A percentile compares a stretch with the other conserved stretches of the same genome.
phyloP scores from a whole-genome alignment of 2,888 invertebrate species.

The Epinotia ramella region DNA sequence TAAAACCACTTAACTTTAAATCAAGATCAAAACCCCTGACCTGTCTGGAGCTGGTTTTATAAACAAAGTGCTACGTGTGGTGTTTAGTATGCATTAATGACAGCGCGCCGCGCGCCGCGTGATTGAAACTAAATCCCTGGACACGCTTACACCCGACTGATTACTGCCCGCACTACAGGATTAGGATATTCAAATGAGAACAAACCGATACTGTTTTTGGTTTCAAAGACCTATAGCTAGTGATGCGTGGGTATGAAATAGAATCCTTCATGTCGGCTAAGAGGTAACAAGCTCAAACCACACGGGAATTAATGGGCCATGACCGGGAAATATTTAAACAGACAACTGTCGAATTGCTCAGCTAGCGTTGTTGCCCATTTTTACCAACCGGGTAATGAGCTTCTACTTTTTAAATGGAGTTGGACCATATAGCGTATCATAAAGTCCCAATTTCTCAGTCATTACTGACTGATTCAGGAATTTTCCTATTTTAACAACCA shows the following conservation, averaged over 20 bases:
- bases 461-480: no score
- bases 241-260: not conserved
- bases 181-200: slow-evolving; percentile 74
- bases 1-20: slow-evolving; percentile 22
- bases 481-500: no score
- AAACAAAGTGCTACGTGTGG: slow-evolving; percentile 58
- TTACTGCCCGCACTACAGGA: slow-evolving; percentile 70
- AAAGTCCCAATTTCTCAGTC: no score
- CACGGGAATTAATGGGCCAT: not conserved
- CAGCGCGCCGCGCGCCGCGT: slow-evolving; percentile 68
- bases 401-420: no score
- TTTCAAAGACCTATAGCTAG: slow-evolving; percentile 11
- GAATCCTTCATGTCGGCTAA: not conserved
- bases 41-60: slow-evolving; percentile 19
- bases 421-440: no score
- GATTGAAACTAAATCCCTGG: slow-evolving; percentile 83
- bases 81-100: slow-evolving; percentile 85
- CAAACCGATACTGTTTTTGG: slow-evolving; percentile 10
- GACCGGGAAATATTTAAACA: no score
- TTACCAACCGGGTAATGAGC: no score
- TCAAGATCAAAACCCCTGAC: slow-evolving; percentile 18
- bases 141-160: slow-evolving; percentile 70
- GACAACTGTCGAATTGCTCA: no score
- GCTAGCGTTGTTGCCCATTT: no score
- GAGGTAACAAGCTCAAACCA: not conserved